Conservation (phyloP, 2,797 vertebrate species). For the Enteromius mattozi region DNA sequence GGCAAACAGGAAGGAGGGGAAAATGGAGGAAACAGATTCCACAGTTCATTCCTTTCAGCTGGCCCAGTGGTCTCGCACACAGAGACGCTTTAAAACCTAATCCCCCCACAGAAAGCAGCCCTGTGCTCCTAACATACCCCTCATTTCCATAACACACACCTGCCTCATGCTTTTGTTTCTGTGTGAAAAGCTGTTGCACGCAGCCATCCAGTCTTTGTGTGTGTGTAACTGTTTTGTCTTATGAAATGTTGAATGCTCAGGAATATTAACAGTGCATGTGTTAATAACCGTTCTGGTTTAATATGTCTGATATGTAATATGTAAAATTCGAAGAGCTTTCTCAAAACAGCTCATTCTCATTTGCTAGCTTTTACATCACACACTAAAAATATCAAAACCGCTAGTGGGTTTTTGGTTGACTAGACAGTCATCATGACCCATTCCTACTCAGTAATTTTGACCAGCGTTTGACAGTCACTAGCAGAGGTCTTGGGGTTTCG, state of each 20-base stretch:
- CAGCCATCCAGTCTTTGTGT: not conserved
- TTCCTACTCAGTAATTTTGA: conserved; percentile 3
- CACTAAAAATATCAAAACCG: not conserved
- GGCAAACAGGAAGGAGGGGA: conserved; percentile 65
- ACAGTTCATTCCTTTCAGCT: conserved; percentile 64
- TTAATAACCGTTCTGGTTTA: not conserved
- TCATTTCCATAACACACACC: conserved; percentile 50
- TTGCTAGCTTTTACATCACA: not conserved
- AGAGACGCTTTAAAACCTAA: conserved; percentile 34
- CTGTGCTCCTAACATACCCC: conserved; percentile 37
- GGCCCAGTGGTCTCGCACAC: conserved; percentile 36
- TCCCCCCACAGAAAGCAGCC: conserved; percentile 38
- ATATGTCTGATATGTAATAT: not conserved
- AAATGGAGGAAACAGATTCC: conserved; percentile 66
- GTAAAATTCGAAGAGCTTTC: not conserved
- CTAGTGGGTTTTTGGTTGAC: not conserved
- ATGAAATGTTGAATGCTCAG: not conserved
- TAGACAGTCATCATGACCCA: not conserved
- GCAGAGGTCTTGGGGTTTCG: not conserved
- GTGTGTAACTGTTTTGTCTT: conserved; percentile 14
- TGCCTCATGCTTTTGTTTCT: conserved; percentile 37
- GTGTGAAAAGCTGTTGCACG: conserved; percentile 1
- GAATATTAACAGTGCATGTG: not conserved
- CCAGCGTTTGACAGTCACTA: not conserved
- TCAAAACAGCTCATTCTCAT: not conserved